Evolutionary conservation across 2,113 vertebrate genomes (phyloP), one percentile per base, ranked within the genome.

Genomic region (Psophia crepitans): DNA sequence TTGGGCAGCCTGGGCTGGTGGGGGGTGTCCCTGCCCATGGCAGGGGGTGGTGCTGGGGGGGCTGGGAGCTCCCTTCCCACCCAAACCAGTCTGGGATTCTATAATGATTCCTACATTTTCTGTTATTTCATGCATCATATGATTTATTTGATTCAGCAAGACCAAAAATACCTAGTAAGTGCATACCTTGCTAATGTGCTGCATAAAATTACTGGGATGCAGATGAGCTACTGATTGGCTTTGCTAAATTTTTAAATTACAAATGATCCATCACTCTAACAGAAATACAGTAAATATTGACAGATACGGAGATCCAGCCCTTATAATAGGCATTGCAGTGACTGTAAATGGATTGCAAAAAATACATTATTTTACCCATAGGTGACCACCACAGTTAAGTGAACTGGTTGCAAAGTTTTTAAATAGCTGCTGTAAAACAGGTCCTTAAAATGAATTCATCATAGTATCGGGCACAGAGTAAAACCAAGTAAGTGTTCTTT

Each of bases 211-310:
- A 89, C 84, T 65, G 80, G 54, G 28, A n/a, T 49, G 75, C 76
- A 68, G 96, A 94, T 94, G 87, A 95, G 73, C 44, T 20, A 6
- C 92, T 93, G 95, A 93, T 84, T 84, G 60, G 96, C 88, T 83
- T 78, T 64, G 73, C 71, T 90, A 33, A 64, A 64, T 89, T 78
- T 89, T 61, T 68, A 64, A 89, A 82, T 96, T 87, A 92, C 69
- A 94, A 84, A 68, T n/a, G 75, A 95, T 92, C 88, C 61, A 35
- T 89, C 83, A 23, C 39, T 96, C 56, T 60, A 88, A 92, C 35
- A 88, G 76, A 81, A 75, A 78, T 5, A 53, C 73, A 79, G 85
- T 88, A 96, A 97, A 96, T 97, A 97, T 90, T 93, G 95, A 92
- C 76, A 53, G 39, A 71, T 71, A 27, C 5, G 8, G 71, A 51